A percentile compares a stretch with the other conserved stretches of the same genome.
phyloP scores from a whole-genome alignment of 2,113 vertebrate species.

The Muntiacus muntjak region DNA sequence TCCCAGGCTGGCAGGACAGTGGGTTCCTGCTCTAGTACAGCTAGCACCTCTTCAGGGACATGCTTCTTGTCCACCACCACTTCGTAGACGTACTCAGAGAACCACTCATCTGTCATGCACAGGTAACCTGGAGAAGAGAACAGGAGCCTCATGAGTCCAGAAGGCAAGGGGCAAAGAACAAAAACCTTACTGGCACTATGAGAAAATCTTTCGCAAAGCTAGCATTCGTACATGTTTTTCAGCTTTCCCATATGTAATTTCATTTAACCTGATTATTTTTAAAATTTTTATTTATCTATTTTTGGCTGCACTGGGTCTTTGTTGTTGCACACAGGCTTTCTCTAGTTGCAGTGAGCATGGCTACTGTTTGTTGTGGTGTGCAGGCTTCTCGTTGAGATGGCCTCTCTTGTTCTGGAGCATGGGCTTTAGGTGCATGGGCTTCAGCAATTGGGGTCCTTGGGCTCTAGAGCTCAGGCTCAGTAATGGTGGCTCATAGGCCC shows the following conservation, averaged over 20 bases:
- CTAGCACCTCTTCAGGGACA: constrained; percentile 86
- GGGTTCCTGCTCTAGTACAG: constrained; percentile 91
- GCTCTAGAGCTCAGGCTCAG: not conserved
- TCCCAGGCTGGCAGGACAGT: constrained; percentile 96
- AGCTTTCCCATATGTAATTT: not conserved
- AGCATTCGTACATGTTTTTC: not conserved
- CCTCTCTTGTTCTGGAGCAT: not conserved
- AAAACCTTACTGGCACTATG: not conserved
- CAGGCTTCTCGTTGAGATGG: not conserved
- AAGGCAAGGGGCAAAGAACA: not conserved
- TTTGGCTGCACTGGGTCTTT: not conserved
- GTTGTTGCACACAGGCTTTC: not conserved
- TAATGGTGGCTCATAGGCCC: not conserved
- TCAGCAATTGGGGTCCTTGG: not conserved
- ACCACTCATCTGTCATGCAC: constrained; percentile 98
- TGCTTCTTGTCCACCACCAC: constrained; percentile 95
- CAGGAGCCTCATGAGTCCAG: not conserved
- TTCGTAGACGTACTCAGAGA: constrained; percentile 96
- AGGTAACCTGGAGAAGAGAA: constrained; percentile 89
- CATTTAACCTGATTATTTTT: not conserved
- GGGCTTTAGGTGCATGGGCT: not conserved
- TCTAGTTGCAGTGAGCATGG: not conserved
- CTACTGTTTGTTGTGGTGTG: not conserved
- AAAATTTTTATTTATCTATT: not conserved
- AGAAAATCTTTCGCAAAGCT: not conserved